phyloP scores from a whole-genome alignment of 2,797 vertebrate species.

The Siniperca undulata region DNA sequence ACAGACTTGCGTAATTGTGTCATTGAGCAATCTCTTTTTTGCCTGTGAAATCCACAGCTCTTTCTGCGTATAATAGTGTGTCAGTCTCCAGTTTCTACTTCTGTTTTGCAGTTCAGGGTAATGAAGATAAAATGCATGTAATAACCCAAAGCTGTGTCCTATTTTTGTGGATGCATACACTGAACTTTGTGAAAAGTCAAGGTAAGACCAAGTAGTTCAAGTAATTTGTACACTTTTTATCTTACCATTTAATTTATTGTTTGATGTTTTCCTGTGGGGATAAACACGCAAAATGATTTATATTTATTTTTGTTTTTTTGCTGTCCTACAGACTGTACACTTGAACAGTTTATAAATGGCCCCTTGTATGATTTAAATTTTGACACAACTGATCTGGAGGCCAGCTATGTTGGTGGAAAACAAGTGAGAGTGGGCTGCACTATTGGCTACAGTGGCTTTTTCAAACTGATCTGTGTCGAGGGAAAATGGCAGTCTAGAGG shows the following conservation, averaged over 20 bases:
- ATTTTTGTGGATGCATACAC: constrained; percentile 58
- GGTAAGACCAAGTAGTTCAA: constrained; percentile 57
- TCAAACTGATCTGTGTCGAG: constrained; percentile 62
- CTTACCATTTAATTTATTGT: background rate
- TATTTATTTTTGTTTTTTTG: background rate
- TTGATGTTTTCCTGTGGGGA: background rate
- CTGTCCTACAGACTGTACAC: constrained; percentile 53
- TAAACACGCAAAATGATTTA: background rate
- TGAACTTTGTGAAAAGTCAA: constrained; percentile 60
- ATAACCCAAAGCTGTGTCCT: constrained; percentile 47
- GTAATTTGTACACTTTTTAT: background rate
- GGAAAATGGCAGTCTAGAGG: constrained; percentile 30
- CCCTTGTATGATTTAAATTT: constrained; percentile 4
- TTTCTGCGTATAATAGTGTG: constrained; percentile 13
- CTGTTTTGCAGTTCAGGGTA: constrained; percentile 6
- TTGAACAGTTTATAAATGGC: background rate
- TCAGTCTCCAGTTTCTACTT: constrained; percentile 29
- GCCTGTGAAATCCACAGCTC: constrained; percentile 26
- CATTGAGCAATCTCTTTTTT: constrained; percentile 58
- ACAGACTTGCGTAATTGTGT: constrained; percentile 51
- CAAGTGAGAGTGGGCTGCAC: constrained; percentile 71
- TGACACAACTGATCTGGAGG: constrained; percentile 38
- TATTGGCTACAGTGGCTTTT: constrained; percentile 73
- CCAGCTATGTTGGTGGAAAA: background rate
- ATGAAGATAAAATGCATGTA: constrained; percentile 62